Base-by-base conservation (phyloP, 2,113 vertebrate species). In the Scytalopus superciliaris region DNA sequence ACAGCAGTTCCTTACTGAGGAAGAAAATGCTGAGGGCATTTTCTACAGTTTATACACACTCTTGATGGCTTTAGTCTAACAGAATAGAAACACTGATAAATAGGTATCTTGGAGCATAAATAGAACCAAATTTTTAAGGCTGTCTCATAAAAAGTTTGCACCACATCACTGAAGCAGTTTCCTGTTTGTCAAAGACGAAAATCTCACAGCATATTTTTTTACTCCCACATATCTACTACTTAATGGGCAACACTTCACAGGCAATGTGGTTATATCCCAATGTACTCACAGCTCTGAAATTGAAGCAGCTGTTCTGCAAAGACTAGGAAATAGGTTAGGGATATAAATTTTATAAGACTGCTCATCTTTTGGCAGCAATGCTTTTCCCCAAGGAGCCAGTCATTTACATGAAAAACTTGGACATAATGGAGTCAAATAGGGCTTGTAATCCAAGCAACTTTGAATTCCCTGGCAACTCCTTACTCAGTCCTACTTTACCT, bases 301-400 rank as follows among this genome's bases (percentile, higher is more conserved):
- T 89, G 97, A 96, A 97, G 87, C 90, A 56, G 44, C 87, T 94
- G 96, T 93, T 91, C 74, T 92, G 87, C 93, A 78, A 95, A 66
- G 69, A 97, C 60, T 30, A 96, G 89, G 91, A 96, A 82, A 90
- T 94, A 88, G 96, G 95, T 86, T 95, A 91, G 31, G 23, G 84
- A 87, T 91, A 92, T 84, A 92, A 96, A 94, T 98, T 96, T 93
- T 96, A 83, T 85, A 89, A 97, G 96, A 97, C 81, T 93, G 97
- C 62, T 94, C 96, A 96, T 96, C 95, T 96, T 90, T 73, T 84
- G 94, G 91, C 93, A 94, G 80, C 74, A 91, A 94, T 81, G 93
- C 23, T 75, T 68, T 64, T 81, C 87, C 88, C 77, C 79, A 62
- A 62, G 73, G 85, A 93, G n/a, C 47, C 37, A 84, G 73, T 89